Base-by-base conservation (phyloP, 1,140 invertebrate genomes). In the Paraescarpia echinospica region DNA sequence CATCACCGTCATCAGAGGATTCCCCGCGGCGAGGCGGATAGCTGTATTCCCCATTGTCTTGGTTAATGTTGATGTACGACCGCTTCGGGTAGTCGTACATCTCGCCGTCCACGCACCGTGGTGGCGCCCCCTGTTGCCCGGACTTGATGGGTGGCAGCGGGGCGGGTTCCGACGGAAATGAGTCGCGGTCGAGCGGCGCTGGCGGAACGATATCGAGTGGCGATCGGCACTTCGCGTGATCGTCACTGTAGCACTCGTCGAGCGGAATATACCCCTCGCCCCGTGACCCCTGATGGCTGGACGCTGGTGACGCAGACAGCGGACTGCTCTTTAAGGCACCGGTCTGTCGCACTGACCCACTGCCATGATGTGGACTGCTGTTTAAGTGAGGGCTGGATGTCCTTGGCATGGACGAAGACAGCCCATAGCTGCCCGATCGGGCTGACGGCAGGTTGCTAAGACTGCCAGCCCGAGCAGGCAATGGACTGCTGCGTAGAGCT, bases 51-150 rank as follows among this genome's bases (percentile, higher is more conserved):
- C 41, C 41, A 48, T 91, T 48, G 48, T 91, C 91, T 12, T 35
- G 33, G n/a, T 35, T 22, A 18, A 90, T 34, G 48, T 91, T 91
- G 12, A 91, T 48, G 34, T 91, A 91, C 27, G 91, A 91, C 41
- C 41, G 34, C 33, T 14, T 91, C 1, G 91, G 91, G 41, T 51
- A 33, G 91, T 91, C 91, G n/a, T 91, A 91, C 91, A 91, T 91
- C 35, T 48, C 41, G 91, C 34, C 41, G 33, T 33, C 91, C 33
- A 34, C 34, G 41, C 34, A 12, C 48, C 91, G 41, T 14, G 33
- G 91, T 33, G 34, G 41, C 14, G 18, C 41, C 41, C 33, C 91
- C 90, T 41, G 90, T 90, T 77, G 89, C 18, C 89, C 89, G 4
- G 89, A 90, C n/a, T 91, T 91, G 91, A 35, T n/a, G 8, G 91